These are phyloP conservation scores for Ganaspis brasiliensis DNA, from an alignment of 2,888 invertebrate species.

Conservation along the genomic window DNA sequence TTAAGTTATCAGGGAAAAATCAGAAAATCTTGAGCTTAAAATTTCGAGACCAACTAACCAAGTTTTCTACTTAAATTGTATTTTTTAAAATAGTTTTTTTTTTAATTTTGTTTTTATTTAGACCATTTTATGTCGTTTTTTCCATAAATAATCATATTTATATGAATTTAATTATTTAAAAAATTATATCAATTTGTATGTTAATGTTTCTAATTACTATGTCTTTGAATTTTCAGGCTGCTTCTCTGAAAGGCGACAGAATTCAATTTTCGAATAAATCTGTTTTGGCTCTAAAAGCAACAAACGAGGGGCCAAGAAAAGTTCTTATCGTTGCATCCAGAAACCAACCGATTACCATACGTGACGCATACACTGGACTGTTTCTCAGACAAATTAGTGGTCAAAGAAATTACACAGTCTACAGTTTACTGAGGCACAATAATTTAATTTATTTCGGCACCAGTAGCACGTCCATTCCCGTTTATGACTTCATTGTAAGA, in stretches of 20 bases:
- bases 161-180: too few species aligned
- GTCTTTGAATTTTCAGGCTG: constrained; percentile 62
- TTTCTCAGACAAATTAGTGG: constrained; percentile 85
- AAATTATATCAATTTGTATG: too few species aligned
- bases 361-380: constrained; percentile 88
- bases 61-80: too few species aligned
- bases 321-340: constrained; percentile 87
- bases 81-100: too few species aligned
- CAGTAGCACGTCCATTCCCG: constrained; percentile 86
- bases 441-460: constrained; percentile 90
- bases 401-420: constrained; percentile 85
- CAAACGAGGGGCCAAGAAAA: constrained; percentile 88
- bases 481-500: constrained; percentile 89
- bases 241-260: constrained; percentile 70
- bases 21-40: too few species aligned
- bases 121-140: too few species aligned
- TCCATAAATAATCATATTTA: too few species aligned
- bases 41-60: too few species aligned
- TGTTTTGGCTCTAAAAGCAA: constrained; percentile 86
- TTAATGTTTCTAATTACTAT: not conserved
- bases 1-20: too few species aligned
- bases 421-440: constrained; percentile 86
- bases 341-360: constrained; percentile 86
- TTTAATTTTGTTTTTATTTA: constrained; percentile 21
- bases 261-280: constrained; percentile 85